These are phyloP conservation scores for Tapirus terrestris DNA, from an alignment of 2,113 vertebrate genomes.

Conservation along the genomic window DNA sequence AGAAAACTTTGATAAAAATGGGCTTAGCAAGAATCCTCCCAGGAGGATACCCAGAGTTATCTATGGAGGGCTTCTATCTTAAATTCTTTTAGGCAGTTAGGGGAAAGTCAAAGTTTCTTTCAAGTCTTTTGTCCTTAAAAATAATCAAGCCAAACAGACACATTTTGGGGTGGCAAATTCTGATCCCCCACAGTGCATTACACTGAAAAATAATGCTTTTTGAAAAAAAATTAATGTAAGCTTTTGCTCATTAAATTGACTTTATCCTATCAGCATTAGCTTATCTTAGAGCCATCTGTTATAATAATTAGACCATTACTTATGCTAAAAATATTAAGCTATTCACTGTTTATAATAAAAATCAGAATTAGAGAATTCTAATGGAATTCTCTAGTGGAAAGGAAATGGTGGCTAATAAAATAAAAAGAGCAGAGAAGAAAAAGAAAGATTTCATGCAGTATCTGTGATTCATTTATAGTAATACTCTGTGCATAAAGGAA, in stretches of 20 bases:
- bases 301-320: not conserved
- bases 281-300: not conserved
- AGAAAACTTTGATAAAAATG: too few species aligned
- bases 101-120: too few species aligned
- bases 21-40: too few species aligned
- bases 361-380: not conserved
- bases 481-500: constrained; percentile 51
- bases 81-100: too few species aligned
- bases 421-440: not conserved
- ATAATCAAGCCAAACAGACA: too few species aligned
- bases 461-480: constrained; percentile 36
- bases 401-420: not conserved
- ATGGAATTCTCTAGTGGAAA: too few species aligned
- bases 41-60: too few species aligned
- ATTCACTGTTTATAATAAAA: not conserved
- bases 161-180: too few species aligned
- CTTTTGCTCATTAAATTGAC: not conserved
- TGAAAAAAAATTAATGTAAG: not conserved
- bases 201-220: not conserved
- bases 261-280: not conserved
- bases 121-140: too few species aligned
- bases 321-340: not conserved
- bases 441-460: constrained; percentile 31
- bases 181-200: not conserved
- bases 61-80: too few species aligned